A percentile compares a stretch with the other conserved stretches of the same genome.
These are phyloP conservation scores for Andrena cerasifolii DNA, from an alignment of 1,140 invertebrate genomes.

Conservation along the genomic window DNA sequence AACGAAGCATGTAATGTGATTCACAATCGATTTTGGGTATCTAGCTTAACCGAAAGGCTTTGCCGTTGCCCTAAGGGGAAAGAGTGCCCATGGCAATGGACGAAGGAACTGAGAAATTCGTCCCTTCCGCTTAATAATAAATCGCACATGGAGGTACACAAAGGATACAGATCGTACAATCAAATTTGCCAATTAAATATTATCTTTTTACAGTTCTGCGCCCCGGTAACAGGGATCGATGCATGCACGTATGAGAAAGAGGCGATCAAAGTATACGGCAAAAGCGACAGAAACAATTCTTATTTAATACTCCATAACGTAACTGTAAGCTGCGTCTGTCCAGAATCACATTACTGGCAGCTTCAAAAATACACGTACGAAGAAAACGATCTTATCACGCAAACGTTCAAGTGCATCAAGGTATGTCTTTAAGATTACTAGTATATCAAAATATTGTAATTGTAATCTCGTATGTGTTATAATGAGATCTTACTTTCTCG, in stretches of 20 bases:
- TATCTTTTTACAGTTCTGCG: constrained; percentile 74
- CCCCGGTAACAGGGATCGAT: constrained; percentile 54
- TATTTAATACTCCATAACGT: constrained; percentile 69
- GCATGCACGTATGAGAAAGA: constrained; percentile 66
- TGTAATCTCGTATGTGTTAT: not conserved
- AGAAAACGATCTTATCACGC: constrained; percentile 64
- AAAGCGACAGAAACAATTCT: constrained; percentile 64
- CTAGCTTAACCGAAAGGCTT: constrained; percentile 81
- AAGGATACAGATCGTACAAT: not conserved
- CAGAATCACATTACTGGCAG: constrained; percentile 72
- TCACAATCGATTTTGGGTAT: constrained; percentile 83
- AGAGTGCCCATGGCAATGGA: constrained; percentile 83
- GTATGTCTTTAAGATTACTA: constrained; percentile 55
- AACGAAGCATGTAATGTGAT: constrained; percentile 82
- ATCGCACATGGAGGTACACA: constrained; percentile 82
- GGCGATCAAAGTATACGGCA: constrained; percentile 67
- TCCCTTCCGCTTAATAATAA: constrained; percentile 81
- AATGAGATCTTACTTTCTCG: constrained; percentile 30
- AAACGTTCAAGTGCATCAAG: constrained; percentile 76
- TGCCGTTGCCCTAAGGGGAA: constrained; percentile 82
- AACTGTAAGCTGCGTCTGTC: constrained; percentile 70
- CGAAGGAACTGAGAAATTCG: constrained; percentile 67
- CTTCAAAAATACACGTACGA: constrained; percentile 72
- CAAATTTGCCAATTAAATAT: constrained; percentile 32
- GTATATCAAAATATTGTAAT: not conserved